A percentile compares a stretch with the other conserved stretches of the same genome.
Evolutionary conservation across 2,113 vertebrate genomes (phyloP).

Genomic region (Pollimyrus isidori): DNA sequence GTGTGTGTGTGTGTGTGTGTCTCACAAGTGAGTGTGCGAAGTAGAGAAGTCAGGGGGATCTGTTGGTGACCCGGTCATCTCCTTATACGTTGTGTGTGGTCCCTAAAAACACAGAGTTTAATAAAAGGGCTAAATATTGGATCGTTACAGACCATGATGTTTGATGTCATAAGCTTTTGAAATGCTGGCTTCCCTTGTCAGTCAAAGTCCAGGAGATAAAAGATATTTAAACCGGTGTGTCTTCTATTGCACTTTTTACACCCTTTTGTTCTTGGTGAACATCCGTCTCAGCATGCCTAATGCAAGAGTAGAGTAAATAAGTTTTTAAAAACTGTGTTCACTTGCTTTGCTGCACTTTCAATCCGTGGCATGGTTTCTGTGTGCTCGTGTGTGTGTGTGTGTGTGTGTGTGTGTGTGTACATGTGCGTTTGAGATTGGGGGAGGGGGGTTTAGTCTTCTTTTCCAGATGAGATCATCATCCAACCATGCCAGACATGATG

Average conservation of each 20-base stretch:
- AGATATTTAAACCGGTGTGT: slow-evolving; percentile 48
- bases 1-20: background rate
- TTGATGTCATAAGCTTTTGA: slow-evolving; percentile 49
- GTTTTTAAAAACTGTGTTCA: background rate
- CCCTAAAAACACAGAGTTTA: slow-evolving; percentile 39
- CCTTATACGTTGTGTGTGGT: background rate
- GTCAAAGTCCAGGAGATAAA: slow-evolving; percentile 26
- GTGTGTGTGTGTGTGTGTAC: background rate
- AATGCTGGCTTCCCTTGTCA: slow-evolving; percentile 43
- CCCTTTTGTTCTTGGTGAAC: slow-evolving; percentile 36
- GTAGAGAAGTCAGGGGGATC: slow-evolving; percentile 5
- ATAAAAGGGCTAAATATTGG: background rate
- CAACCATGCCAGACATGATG: slow-evolving; percentile 71
- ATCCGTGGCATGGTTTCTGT: background rate
- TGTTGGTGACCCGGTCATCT: background rate
- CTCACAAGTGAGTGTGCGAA: background rate
- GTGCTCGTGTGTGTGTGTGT: slow-evolving; percentile 24
- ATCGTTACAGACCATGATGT: slow-evolving; percentile 10
- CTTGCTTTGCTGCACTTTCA: background rate
- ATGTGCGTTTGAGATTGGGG: background rate
- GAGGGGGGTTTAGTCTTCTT: slow-evolving; percentile 64
- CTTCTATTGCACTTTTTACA: slow-evolving; percentile 30
- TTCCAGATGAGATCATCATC: slow-evolving; percentile 75
- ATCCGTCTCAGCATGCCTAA: background rate
- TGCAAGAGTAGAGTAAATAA: background rate